Evolutionary conservation across 2,113 vertebrate species (phyloP).

Genomic region (Mystacornis crossleyi): DNA sequence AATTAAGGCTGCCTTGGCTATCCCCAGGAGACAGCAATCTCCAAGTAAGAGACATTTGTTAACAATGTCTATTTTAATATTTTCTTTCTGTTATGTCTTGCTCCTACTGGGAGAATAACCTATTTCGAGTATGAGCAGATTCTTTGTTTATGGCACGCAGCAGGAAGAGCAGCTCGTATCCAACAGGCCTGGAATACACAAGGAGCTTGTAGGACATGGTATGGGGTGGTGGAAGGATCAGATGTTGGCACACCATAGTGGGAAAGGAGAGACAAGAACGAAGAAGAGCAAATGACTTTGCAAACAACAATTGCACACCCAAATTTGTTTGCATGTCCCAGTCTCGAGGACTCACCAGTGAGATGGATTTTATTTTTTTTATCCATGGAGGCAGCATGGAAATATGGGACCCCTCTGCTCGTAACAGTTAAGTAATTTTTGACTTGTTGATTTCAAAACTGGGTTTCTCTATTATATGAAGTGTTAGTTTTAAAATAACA

Average conservation of each 20-base stretch:
- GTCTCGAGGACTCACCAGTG: neutral
- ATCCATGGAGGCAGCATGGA: neutral
- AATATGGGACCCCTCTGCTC: neutral
- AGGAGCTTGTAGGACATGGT: neutral
- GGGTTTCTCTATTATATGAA: neutral
- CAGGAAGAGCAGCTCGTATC: neutral
- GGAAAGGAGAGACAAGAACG: neutral
- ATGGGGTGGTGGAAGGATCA: neutral
- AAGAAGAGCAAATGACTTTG: neutral
- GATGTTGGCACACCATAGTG: neutral
- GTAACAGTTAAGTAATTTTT: accelerated
- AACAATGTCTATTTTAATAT: neutral
- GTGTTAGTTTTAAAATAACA: neutral
- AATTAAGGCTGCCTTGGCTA: neutral
- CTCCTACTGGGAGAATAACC: conserved; percentile 23
- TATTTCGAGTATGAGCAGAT: neutral
- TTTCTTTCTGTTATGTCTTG: neutral
- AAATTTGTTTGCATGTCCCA: neutral
- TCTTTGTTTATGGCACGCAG: neutral
- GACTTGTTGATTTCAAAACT: neutral
- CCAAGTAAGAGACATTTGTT: neutral
- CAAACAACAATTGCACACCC: neutral
- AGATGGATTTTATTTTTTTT: neutral
- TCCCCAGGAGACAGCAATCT: neutral
- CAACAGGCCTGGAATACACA: accelerated